Percentiles rank a stretch among this genome's conserved stretches.
Conservation (phyloP, 2,797 vertebrate genomes). For the Poeciliopsis gracilis region DNA sequence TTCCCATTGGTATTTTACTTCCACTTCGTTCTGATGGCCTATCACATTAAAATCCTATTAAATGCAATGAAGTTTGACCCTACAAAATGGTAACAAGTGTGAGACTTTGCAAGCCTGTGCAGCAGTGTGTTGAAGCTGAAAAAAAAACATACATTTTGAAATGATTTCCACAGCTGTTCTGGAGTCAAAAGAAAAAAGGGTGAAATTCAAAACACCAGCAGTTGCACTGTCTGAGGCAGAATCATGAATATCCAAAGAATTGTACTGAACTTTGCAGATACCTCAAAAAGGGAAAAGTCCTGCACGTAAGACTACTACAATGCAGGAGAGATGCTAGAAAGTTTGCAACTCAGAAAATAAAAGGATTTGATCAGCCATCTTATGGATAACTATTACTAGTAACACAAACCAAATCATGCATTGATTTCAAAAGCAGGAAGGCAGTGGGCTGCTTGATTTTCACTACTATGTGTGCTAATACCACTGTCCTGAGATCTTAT, state of each 20-base stretch:
- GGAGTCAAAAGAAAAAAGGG: constrained; percentile 10
- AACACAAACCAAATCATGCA: neutral
- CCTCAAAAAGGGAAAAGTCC: neutral
- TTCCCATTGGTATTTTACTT: neutral
- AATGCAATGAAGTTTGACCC: neutral
- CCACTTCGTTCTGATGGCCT: neutral
- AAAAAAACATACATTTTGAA: neutral
- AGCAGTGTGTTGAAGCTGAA: neutral
- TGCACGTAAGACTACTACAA: neutral
- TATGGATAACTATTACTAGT: neutral
- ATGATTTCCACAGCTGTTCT: constrained; percentile 15
- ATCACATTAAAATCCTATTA: neutral
- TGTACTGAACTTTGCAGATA: neutral
- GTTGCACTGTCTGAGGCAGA: neutral
- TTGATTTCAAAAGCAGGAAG: neutral
- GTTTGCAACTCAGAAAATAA: neutral
- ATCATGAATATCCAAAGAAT: constrained; percentile 4
- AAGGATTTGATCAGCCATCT: neutral
- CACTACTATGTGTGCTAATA: neutral
- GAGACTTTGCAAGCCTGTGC: neutral
- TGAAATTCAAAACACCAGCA: constrained; percentile 23
- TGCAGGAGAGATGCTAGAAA: neutral
- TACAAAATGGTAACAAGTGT: neutral
- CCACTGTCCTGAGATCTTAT: neutral
- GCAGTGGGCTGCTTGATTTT: neutral